phyloP scores from a whole-genome alignment of 2,113 vertebrate genomes.

The Tretioscincus oriximinensis region DNA sequence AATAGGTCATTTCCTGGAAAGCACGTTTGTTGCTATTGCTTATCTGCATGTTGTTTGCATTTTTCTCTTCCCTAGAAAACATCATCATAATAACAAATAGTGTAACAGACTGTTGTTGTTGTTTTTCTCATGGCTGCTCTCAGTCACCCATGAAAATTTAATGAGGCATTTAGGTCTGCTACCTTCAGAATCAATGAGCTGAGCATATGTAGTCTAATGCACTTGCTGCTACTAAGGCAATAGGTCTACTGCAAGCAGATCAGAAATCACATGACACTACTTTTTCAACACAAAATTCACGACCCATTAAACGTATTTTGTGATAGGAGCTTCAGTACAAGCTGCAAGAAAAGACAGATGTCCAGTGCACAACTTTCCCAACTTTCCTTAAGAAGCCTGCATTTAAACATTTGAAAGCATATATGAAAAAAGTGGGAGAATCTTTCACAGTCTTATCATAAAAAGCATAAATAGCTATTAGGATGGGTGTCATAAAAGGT shows the following conservation, averaged over 20 bases:
- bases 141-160: constrained; percentile 78
- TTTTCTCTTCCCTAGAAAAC: constrained; percentile 21
- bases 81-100: constrained; percentile 45
- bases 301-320: constrained; percentile 78
- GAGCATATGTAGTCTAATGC: constrained; percentile 76
- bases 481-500: too few relatives aligned
- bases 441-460: constrained; percentile 39
- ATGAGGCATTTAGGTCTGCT: constrained; percentile 78
- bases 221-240: constrained; percentile 67
- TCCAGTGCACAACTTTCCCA: constrained; percentile 63
- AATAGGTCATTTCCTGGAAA: constrained; percentile 34
- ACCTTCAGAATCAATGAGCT: constrained; percentile 75
- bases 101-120: constrained; percentile 13
- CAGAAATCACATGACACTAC: constrained; percentile 67
- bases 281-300: constrained; percentile 72
- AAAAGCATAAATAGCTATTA: too few relatives aligned
- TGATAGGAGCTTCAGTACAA: constrained; percentile 75
- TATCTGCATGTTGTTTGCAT: constrained; percentile 7
- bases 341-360: constrained; percentile 51
- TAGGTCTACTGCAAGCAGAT: constrained; percentile 64
- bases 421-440: constrained; percentile 42
- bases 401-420: constrained; percentile 55
- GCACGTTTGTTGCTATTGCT: constrained; percentile 24
- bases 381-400: constrained; percentile 71
- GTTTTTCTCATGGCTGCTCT: constrained; percentile 61